Conservation (phyloP, 2,888 invertebrate genomes). For the Himalopsyche anomala region DNA sequence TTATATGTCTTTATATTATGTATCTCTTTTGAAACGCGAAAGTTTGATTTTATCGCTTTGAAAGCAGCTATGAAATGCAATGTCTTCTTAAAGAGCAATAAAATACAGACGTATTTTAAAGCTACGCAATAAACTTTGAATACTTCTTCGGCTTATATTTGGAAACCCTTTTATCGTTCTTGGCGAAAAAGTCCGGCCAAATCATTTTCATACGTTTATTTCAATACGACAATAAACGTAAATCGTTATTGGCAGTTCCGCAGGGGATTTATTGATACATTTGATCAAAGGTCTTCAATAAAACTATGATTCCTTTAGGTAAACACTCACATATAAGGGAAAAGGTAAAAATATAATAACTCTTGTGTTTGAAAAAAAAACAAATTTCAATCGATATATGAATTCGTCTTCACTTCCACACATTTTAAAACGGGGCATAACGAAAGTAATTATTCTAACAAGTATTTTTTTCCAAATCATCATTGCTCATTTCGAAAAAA, state of each 20-base stretch:
- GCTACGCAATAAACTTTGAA: slow-evolving; percentile 39
- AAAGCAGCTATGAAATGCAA: slow-evolving; percentile 48
- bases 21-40: slow-evolving; percentile 32
- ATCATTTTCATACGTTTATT: slow-evolving; percentile 42
- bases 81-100: slow-evolving; percentile 32
- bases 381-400: no score
- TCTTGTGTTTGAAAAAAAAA: no score
- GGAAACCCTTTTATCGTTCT: slow-evolving; percentile 42
- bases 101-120: slow-evolving; percentile 48
- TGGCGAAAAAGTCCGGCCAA: slow-evolving; percentile 27
- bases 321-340: neutral
- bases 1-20: slow-evolving; percentile 8
- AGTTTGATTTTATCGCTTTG: slow-evolving; percentile 48
- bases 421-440: no score
- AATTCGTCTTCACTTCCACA: no score
- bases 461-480: no score
- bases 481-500: no score
- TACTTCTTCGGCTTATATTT: slow-evolving; percentile 28
- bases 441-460: no score
- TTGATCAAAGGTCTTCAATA: slow-evolving; percentile 34
- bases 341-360: no score
- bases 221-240: slow-evolving; percentile 41
- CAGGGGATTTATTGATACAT: slow-evolving; percentile 36
- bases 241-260: slow-evolving; percentile 31
- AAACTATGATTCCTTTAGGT: slow-evolving; percentile 14